These are phyloP conservation scores for Pseudopodoces humilis DNA, from an alignment of 2,113 vertebrate genomes.

Conservation along the genomic window DNA sequence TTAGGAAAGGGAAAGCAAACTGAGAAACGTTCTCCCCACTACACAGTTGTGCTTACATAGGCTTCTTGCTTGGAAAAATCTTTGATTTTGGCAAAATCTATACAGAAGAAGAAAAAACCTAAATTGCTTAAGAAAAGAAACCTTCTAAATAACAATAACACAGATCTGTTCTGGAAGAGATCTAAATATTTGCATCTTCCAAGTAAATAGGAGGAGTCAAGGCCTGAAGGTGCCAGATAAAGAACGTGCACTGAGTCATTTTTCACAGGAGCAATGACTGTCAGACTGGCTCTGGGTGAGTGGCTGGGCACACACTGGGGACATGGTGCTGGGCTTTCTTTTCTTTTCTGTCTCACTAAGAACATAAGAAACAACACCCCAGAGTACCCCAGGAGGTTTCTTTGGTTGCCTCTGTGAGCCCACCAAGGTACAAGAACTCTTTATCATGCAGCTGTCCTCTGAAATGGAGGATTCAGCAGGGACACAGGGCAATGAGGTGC, in stretches of 20 bases:
- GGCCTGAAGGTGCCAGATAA: background rate
- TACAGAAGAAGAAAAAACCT: background rate
- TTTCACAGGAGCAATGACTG: background rate
- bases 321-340: background rate
- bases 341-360: background rate
- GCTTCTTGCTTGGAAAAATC: background rate
- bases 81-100: background rate
- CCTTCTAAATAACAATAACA: background rate
- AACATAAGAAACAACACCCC: background rate
- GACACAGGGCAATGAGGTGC: background rate
- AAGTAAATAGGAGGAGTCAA: background rate
- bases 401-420: background rate
- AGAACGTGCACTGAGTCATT: background rate
- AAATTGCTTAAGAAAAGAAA: background rate
- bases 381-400: background rate
- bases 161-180: background rate
- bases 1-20: slow-evolving; percentile 53
- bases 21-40: background rate
- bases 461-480: background rate
- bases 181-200: background rate
- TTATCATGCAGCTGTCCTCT: background rate
- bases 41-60: background rate
- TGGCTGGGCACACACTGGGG: background rate
- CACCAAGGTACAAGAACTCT: background rate
- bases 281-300: background rate